Conservation (phyloP, 2,797 vertebrate species). For the Eleutherodactylus coqui region DNA sequence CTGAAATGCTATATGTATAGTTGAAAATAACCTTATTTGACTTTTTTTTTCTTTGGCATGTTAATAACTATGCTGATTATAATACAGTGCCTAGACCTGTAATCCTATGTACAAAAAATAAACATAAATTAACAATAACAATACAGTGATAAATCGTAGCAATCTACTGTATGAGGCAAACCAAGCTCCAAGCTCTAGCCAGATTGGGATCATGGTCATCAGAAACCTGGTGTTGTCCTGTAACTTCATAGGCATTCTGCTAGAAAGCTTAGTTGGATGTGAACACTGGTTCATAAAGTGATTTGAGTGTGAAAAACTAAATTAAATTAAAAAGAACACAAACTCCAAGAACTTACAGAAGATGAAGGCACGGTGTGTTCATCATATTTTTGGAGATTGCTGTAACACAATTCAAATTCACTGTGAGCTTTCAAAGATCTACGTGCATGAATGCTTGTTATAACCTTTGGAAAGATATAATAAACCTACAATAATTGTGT, state of each 20-base stretch:
- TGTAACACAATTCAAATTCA: neutral
- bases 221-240: neutral
- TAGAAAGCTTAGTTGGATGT: neutral
- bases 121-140: no score
- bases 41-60: no score
- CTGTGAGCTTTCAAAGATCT: neutral
- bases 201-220: neutral
- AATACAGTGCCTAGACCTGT: no score
- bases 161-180: no score
- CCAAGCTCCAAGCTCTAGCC: neutral
- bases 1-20: no score
- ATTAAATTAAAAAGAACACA: no score
- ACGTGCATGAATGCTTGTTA: neutral
- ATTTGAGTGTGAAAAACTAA: neutral
- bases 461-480: neutral
- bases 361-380: neutral
- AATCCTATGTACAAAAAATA: no score
- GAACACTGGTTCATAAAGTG: neutral
- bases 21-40: no score
- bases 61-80: no score
- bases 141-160: no score
- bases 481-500: neutral
- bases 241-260: neutral
- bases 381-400: neutral
- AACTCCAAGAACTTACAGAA: neutral